These are phyloP conservation scores for Pangasius krempfi DNA, from an alignment of 2,797 vertebrate genomes.

Conservation along the genomic window DNA sequence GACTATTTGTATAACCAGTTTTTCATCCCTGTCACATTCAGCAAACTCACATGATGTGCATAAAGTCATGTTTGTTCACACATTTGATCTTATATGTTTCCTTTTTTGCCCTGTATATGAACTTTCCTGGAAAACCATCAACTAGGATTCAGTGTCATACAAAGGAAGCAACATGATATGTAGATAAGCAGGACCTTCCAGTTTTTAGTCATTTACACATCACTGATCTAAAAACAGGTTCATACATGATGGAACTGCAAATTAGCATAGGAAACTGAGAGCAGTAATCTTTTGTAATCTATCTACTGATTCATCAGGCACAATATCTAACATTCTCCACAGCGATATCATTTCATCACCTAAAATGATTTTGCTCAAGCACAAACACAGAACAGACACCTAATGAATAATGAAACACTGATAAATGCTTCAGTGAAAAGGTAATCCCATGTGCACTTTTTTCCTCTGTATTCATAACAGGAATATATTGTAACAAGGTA, in stretches of 20 bases:
- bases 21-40: neutral
- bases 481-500: neutral
- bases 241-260: neutral
- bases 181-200: constrained; percentile 14
- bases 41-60: neutral
- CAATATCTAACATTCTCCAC: too few species aligned
- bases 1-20: neutral
- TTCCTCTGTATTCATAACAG: neutral
- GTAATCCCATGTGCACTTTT: neutral
- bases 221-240: neutral
- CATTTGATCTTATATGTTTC: neutral
- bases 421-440: neutral
- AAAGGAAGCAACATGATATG: constrained; percentile 17
- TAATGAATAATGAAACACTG: neutral
- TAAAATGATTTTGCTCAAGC: neutral
- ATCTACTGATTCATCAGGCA: neutral
- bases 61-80: constrained; percentile 6
- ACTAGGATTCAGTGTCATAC: neutral
- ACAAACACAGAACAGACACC: neutral
- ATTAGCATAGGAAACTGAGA: neutral
- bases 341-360: neutral
- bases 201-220: neutral
- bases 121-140: neutral
- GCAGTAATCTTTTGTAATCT: neutral
- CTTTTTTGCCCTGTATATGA: constrained; percentile 6